Evolutionary conservation across 2,888 invertebrate species (phyloP).

Genomic region (Galerucella pusilla): DNA sequence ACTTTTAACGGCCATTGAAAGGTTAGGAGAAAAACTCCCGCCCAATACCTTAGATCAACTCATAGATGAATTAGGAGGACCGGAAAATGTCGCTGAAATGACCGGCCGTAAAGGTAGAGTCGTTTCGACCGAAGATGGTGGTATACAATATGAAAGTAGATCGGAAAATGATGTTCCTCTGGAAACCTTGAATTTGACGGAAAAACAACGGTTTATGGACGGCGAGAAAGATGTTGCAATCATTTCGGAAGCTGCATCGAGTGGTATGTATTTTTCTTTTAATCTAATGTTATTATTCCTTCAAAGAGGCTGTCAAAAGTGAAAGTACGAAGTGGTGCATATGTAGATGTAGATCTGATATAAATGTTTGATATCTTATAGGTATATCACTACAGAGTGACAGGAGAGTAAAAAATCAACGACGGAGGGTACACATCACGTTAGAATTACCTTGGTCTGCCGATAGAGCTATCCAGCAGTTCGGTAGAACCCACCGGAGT

Average conservation of each 20-base stretch:
- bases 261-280: constrained; percentile 69
- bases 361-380: not conserved
- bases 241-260: constrained; percentile 98
- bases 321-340: too few relatives aligned
- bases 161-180: constrained; percentile 95
- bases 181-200: constrained; percentile 96
- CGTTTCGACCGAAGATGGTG: constrained; percentile 93
- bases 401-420: constrained; percentile 91
- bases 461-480: constrained; percentile 98
- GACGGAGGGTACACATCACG: constrained; percentile 96
- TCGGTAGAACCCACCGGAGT: constrained; percentile 74
- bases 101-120: constrained; percentile 81
- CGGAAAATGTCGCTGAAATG: constrained; percentile 99
- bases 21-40: constrained; percentile 83
- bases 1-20: constrained; percentile 85
- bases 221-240: constrained; percentile 98
- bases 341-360: too few relatives aligned
- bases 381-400: constrained; percentile 94
- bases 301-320: too few relatives aligned
- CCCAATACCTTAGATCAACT: constrained; percentile 98
- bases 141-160: constrained; percentile 94
- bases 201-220: constrained; percentile 92
- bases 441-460: constrained; percentile 99
- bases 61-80: constrained; percentile 97
- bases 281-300: not conserved